phyloP scores from a whole-genome alignment of 92 coral and sea anemone species.

The Actinernus sp. region DNA sequence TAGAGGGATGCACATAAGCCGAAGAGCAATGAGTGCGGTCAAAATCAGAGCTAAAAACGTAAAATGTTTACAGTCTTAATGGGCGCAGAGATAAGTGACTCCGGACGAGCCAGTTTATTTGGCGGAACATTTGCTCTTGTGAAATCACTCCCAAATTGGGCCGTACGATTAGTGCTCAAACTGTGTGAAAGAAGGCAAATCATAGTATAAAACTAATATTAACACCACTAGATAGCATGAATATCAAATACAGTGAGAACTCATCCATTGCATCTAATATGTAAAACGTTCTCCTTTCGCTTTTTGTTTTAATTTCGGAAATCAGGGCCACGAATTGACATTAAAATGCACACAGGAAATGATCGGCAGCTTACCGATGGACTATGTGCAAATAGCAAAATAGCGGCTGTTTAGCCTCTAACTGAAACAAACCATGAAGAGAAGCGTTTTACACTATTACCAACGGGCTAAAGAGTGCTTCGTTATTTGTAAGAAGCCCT shows the following conservation, averaged over 20 bases:
- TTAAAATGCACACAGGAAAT: constrained; percentile 72
- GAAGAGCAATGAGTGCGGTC: neutral
- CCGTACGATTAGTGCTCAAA: neutral
- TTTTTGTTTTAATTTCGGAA: constrained; percentile 71
- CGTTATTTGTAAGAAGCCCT: too few relatives aligned
- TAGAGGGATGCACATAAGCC: too few relatives aligned
- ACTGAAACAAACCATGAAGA: too few relatives aligned
- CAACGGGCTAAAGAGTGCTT: too few relatives aligned
- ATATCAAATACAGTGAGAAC: too few relatives aligned
- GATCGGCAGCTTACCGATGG: too few relatives aligned
- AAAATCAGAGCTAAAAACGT: neutral
- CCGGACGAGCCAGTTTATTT: constrained; percentile 1
- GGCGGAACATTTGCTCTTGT: neutral
- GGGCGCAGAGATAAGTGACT: constrained; percentile 12
- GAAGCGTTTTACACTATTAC: too few relatives aligned
- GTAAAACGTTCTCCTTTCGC: neutral
- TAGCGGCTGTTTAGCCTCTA: too few relatives aligned
- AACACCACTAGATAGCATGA: too few relatives aligned
- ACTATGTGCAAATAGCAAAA: constrained; percentile 25
- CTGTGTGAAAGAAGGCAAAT: too few relatives aligned
- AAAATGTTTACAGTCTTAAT: neutral
- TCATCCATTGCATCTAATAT: too few relatives aligned
- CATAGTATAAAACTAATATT: too few relatives aligned
- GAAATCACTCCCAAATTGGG: neutral
- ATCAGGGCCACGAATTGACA: constrained; percentile 74